phyloP scores from a whole-genome alignment of 2,113 vertebrate species.

The Chionomys nivalis region DNA sequence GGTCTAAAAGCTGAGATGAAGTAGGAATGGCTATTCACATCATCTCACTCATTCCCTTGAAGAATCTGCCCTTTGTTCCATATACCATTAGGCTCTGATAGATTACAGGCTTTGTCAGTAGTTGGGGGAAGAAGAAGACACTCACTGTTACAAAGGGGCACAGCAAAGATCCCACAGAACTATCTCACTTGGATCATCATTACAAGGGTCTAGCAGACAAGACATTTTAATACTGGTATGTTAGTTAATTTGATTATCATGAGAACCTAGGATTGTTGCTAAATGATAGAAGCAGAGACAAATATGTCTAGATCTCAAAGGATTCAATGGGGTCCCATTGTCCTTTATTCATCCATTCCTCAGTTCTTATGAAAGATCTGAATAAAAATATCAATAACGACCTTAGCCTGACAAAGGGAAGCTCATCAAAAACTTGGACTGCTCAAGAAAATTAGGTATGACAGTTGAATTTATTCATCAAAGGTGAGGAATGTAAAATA shows the following conservation, averaged over 20 bases:
- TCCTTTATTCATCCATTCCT: background rate
- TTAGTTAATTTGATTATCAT: background rate
- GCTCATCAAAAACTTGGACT: background rate
- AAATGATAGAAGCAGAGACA: background rate
- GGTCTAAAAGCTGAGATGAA: background rate
- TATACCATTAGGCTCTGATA: background rate
- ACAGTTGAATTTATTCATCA: background rate
- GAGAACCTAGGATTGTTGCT: background rate
- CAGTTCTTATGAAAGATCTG: background rate
- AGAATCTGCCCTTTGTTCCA: slow-evolving; percentile 11
- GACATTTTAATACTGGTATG: background rate
- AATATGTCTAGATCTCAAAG: slow-evolving; percentile 16
- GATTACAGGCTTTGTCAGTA: background rate
- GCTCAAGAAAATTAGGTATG: background rate
- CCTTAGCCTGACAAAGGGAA: background rate
- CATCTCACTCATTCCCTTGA: background rate
- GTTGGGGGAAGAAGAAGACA: background rate
- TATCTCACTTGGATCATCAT: background rate
- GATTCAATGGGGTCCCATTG: background rate
- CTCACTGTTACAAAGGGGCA: background rate
- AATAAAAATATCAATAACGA: background rate
- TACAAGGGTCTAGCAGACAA: background rate
- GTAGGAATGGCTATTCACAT: background rate
- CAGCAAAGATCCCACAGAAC: background rate
- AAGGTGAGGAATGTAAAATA: background rate